These are phyloP conservation scores for Berghia stephanieae DNA, from an alignment of 1,140 invertebrate genomes.

Conservation along the genomic window DNA sequence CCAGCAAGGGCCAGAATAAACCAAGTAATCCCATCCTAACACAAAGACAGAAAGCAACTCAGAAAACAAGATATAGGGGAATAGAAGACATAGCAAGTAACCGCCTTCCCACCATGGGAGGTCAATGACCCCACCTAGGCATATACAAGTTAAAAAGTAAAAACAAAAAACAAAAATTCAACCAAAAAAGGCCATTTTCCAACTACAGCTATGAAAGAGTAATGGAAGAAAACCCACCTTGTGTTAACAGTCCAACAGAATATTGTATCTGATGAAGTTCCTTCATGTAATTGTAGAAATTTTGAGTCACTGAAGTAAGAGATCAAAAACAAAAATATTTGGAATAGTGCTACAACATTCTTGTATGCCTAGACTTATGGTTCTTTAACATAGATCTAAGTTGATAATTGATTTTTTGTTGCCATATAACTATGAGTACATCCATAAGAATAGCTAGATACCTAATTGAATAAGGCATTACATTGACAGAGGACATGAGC, in stretches of 20 bases:
- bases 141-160: too few species aligned
- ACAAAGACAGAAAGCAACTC: neutral
- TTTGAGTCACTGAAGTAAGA: constrained; percentile 50
- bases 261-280: constrained; percentile 48
- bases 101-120: neutral
- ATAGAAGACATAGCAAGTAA: neutral
- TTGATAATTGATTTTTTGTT: neutral
- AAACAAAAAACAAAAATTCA: too few species aligned
- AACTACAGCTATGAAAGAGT: neutral
- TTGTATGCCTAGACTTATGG: neutral
- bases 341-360: too few species aligned
- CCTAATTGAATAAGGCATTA: neutral
- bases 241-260: constrained; percentile 59
- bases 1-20: too few species aligned
- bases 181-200: too few species aligned
- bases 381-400: neutral
- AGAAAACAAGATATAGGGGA: neutral
- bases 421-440: neutral
- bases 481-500: neutral
- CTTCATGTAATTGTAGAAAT: constrained; percentile 54
- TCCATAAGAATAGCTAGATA: neutral
- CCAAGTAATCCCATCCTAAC: too few species aligned
- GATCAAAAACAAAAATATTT: constrained; percentile 23
- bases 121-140: neutral
- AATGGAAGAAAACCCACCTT: constrained; percentile 42